phyloP scores from a whole-genome alignment of 2,113 vertebrate species.

The Myanophis thanlyinensis region DNA sequence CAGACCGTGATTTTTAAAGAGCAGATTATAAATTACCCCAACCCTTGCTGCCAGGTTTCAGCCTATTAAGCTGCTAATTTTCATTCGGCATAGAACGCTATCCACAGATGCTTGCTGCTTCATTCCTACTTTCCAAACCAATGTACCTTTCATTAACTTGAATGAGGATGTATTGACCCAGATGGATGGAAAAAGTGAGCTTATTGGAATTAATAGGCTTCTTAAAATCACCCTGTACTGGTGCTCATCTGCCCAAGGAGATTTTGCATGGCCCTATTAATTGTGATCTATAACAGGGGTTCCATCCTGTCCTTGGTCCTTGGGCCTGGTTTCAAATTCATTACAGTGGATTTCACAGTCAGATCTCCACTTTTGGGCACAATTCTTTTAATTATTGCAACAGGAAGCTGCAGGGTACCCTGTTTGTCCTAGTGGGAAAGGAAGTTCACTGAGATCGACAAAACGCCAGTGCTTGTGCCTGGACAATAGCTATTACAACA shows the following conservation, averaged over 20 bases:
- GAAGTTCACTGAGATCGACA: slow-evolving; percentile 27
- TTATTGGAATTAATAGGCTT: slow-evolving; percentile 26
- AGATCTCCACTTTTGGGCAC: not conserved
- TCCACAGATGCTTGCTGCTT: slow-evolving; percentile 22
- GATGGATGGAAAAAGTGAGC: slow-evolving; percentile 10
- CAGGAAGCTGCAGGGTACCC: slow-evolving; percentile 13
- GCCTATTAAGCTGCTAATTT: slow-evolving; percentile 37
- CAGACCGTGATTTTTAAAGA: not conserved
- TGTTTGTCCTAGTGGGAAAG: slow-evolving; percentile 22
- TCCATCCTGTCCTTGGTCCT: not conserved
- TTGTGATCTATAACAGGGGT: not conserved
- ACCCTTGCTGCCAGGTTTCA: not conserved
- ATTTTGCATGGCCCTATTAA: accelerated
- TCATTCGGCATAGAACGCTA: not conserved
- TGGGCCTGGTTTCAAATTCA: not conserved
- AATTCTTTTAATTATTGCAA: slow-evolving; percentile 2
- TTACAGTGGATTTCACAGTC: accelerated
- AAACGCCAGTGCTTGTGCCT: slow-evolving; percentile 1
- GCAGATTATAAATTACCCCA: slow-evolving; percentile 25
- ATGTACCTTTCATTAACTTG: slow-evolving; percentile 31
- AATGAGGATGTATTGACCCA: slow-evolving; percentile 45
- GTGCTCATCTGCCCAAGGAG: not conserved
- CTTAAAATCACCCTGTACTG: not conserved
- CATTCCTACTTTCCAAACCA: slow-evolving; percentile 18
- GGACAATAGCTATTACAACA: not conserved